Evolutionary conservation across 2,797 vertebrate genomes (phyloP).

Genomic region (Bradypodion pumilum): DNA sequence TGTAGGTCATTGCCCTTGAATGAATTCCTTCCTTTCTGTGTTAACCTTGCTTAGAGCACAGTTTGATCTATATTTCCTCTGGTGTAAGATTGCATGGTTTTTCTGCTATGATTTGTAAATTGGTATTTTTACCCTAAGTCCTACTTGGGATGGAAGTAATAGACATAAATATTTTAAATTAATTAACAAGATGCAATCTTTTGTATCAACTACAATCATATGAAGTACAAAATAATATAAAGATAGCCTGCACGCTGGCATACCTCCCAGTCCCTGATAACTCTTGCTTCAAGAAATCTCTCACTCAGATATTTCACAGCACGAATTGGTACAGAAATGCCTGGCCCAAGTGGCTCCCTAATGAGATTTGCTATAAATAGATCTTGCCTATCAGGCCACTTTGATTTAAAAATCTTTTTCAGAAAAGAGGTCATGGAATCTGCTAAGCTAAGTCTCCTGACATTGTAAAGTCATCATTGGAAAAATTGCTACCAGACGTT

Average conservation of each 20-base stretch:
- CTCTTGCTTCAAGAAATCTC: not conserved
- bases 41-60: not conserved
- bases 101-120: not conserved
- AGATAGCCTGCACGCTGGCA: rapidly evolving
- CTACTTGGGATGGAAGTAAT: not conserved
- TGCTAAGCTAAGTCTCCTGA: not conserved
- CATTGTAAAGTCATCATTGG: not conserved
- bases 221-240: not conserved
- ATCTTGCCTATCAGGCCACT: not conserved
- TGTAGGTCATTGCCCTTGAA: not conserved
- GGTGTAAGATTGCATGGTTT: not conserved
- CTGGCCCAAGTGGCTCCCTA: constrained; percentile 5
- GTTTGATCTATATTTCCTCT: not conserved
- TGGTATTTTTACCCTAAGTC: not conserved
- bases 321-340: not conserved
- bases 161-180: not conserved
- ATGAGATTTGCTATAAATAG: not conserved
- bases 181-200: not conserved
- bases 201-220: not conserved
- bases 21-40: no score
- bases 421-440: constrained; percentile 6
- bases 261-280: not conserved
- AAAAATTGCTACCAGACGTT: not conserved
- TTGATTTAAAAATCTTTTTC: constrained; percentile 2
- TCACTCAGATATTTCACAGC: not conserved